Evolutionary conservation across 2,888 invertebrate genomes (phyloP).

Genomic region (Lasioglossum malachurum): DNA sequence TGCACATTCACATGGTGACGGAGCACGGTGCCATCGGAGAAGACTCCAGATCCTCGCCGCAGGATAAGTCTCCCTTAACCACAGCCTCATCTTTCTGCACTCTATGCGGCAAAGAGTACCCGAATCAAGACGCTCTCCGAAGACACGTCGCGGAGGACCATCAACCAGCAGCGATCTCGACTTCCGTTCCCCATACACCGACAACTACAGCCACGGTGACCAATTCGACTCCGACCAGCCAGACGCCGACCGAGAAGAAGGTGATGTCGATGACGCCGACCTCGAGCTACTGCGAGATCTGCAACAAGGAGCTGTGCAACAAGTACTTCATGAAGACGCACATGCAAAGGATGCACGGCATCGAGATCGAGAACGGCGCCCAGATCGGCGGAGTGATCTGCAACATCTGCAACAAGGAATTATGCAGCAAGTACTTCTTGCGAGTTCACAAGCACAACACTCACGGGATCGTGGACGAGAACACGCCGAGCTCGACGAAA

Average conservation of each 20-base stretch:
- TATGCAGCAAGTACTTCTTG: conserved; percentile 99
- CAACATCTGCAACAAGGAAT: conserved; percentile 98
- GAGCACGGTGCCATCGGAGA: conserved; percentile 86
- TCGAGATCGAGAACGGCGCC: conserved; percentile 96
- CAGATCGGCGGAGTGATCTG: conserved; percentile 97
- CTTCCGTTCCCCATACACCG: conserved; percentile 54
- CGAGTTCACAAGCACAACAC: conserved; percentile 99
- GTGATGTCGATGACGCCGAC: conserved; percentile 89
- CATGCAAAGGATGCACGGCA: conserved; percentile 99
- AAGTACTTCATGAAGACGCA: conserved; percentile 99
- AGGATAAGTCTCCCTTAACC: conserved; percentile 81
- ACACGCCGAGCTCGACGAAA: conserved; percentile 84
- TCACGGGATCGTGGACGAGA: conserved; percentile 97
- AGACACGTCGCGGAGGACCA: conserved; percentile 90
- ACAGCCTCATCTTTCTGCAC: conserved; percentile 82
- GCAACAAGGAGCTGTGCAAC: conserved; percentile 99
- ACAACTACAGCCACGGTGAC: conserved; percentile 50
- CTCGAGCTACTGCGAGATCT: conserved; percentile 97
- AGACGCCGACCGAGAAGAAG: conserved; percentile 84
- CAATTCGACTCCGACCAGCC: conserved; percentile 56
- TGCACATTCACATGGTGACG: conserved; percentile 89
- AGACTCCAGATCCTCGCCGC: conserved; percentile 74
- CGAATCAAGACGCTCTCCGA: conserved; percentile 88
- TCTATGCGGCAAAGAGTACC: conserved; percentile 88
- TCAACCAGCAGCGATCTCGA: conserved; percentile 77